A percentile compares a stretch with the other conserved stretches of the same genome.
These are phyloP conservation scores for Centruroides vittatus DNA, from an alignment of 1,140 invertebrate species.

Conservation along the genomic window DNA sequence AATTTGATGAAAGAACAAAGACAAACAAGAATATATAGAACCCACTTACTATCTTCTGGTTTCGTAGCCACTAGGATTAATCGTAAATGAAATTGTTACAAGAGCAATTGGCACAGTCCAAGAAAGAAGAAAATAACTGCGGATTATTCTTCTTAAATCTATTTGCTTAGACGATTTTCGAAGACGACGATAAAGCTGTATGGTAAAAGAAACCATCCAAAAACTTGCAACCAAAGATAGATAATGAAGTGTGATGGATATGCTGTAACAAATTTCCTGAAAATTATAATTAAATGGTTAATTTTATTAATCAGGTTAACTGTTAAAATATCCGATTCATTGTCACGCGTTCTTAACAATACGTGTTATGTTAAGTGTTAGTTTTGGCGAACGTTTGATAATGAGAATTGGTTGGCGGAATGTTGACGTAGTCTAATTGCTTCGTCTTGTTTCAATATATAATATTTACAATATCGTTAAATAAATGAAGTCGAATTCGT, in stretches of 20 bases:
- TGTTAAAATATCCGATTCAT: too few species aligned
- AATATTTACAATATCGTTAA: too few species aligned
- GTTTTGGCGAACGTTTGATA: neutral
- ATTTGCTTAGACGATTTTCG: slow-evolving; percentile 18
- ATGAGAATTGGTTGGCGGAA: slow-evolving; percentile 4
- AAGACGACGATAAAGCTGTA: slow-evolving; percentile 30
- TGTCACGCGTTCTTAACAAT: too few species aligned
- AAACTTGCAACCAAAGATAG: slow-evolving; percentile 46
- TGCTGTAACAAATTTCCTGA: slow-evolving; percentile 42
- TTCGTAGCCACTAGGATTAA: slow-evolving; percentile 48
- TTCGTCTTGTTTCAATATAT: neutral
- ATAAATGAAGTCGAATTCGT: neutral
- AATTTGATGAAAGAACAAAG: too few species aligned
- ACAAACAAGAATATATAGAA: neutral
- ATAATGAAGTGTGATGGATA: slow-evolving; percentile 49
- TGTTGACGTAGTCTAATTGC: neutral
- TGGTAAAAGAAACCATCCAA: slow-evolving; percentile 44
- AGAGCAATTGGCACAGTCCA: slow-evolving; percentile 15
- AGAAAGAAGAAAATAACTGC: slow-evolving; percentile 12
- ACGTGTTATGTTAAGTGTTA: too few species aligned
- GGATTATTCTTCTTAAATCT: slow-evolving; percentile 14
- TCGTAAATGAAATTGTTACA: slow-evolving; percentile 37
- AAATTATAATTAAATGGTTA: slow-evolving; percentile 8
- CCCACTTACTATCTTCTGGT: slow-evolving; percentile 38
- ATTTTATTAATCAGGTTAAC: too few species aligned